Conservation (phyloP, 2,888 invertebrate genomes). For the Pandemis cinnamomeana region DNA sequence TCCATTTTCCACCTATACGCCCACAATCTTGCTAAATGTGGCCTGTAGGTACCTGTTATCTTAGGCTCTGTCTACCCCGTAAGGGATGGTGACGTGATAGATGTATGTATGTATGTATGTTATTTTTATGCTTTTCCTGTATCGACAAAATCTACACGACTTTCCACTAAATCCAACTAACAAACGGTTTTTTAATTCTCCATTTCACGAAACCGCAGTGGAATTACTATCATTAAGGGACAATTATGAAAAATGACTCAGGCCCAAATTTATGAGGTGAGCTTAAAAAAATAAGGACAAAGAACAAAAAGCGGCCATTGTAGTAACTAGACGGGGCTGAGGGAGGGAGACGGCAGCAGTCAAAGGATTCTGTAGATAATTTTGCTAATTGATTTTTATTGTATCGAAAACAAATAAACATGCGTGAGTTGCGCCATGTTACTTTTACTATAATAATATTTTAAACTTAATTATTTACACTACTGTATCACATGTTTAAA, state of each 20-base stretch:
- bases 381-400: not conserved
- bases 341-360: constrained; percentile 28
- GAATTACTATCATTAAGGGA: constrained; percentile 65
- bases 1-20: too few species aligned
- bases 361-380: constrained; percentile 17
- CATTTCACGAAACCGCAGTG: constrained; percentile 54
- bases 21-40: too few species aligned
- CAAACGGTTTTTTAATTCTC: constrained; percentile 37
- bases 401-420: too few species aligned
- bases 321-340: constrained; percentile 50
- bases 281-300: constrained; percentile 58
- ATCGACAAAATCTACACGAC: constrained; percentile 23
- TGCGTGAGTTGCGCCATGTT: too few species aligned
- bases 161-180: constrained; percentile 7
- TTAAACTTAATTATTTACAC: too few species aligned
- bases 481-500: too few species aligned
- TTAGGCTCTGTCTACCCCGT: too few species aligned
- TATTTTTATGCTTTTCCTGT: not conserved
- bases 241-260: constrained; percentile 73
- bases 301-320: constrained; percentile 64
- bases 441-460: too few species aligned
- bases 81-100: too few species aligned
- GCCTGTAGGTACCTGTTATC: too few species aligned
- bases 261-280: constrained; percentile 59
- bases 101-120: too few species aligned